Percentiles rank a stretch among this genome's conserved stretches.
These are phyloP conservation scores for Amphipyra tragopoginis DNA, from an alignment of 2,888 invertebrate species.

Conservation along the genomic window DNA sequence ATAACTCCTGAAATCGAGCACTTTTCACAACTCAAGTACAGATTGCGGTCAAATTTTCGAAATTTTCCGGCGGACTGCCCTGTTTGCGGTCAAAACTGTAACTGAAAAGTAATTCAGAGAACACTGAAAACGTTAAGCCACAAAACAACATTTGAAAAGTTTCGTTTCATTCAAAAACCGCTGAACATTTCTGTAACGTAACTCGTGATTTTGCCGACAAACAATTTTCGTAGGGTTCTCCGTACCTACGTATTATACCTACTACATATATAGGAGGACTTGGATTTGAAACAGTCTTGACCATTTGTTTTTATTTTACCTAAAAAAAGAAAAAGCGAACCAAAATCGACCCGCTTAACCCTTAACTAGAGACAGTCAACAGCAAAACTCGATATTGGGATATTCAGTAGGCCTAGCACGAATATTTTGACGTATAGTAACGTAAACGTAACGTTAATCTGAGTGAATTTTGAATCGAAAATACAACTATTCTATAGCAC, in stretches of 20 bases:
- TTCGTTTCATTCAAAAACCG: constrained; percentile 69
- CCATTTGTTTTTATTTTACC: constrained; percentile 25
- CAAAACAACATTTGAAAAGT: constrained; percentile 77
- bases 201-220: constrained; percentile 68
- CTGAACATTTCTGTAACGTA: constrained; percentile 66
- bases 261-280: too few relatives aligned
- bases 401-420: too few relatives aligned
- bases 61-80: constrained; percentile 45
- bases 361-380: too few relatives aligned
- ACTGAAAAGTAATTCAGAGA: constrained; percentile 75
- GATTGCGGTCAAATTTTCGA: constrained; percentile 47
- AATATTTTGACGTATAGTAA: too few relatives aligned
- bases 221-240: constrained; percentile 56
- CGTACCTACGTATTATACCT: constrained; percentile 1
- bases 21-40: constrained; percentile 46
- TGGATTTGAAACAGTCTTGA: constrained; percentile 25
- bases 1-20: constrained; percentile 33
- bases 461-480: too few relatives aligned
- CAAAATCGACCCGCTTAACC: too few relatives aligned
- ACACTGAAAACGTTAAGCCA: constrained; percentile 70
- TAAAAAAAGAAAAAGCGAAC: constrained; percentile 25
- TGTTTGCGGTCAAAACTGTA: constrained; percentile 69
- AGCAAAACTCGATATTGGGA: too few relatives aligned
- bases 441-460: too few relatives aligned
- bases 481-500: too few relatives aligned